These are phyloP conservation scores for Cichlasoma orientale DNA, from an alignment of 2,797 vertebrate species.

Conservation along the genomic window DNA sequence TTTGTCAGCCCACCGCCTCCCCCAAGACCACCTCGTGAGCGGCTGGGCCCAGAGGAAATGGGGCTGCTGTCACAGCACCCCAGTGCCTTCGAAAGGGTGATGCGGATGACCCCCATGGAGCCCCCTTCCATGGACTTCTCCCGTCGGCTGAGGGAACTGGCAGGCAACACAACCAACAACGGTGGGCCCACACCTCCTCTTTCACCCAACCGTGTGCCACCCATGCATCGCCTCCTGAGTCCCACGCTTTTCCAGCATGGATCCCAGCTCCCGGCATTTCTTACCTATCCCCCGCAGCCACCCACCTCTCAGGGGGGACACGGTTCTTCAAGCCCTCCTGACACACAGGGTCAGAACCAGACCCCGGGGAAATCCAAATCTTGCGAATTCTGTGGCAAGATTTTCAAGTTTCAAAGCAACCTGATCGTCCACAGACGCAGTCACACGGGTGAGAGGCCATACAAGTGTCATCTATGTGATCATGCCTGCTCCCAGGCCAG, in stretches of 20 bases:
- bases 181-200: slow-evolving; percentile 92
- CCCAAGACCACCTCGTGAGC: slow-evolving; percentile 90
- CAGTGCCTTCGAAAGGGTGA: slow-evolving; percentile 89
- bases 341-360: slow-evolving; percentile 70
- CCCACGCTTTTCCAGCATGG: slow-evolving; percentile 91
- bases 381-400: slow-evolving; percentile 98
- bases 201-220: slow-evolving; percentile 93
- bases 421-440: slow-evolving; percentile 97
- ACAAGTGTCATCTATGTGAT: slow-evolving; percentile 98
- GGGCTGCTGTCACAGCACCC: slow-evolving; percentile 90
- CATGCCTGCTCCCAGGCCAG: slow-evolving; percentile 99
- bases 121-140: slow-evolving; percentile 84
- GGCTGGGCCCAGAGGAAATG: slow-evolving; percentile 98
- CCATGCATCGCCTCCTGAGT: slow-evolving; percentile 97
- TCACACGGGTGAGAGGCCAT: slow-evolving; percentile 98
- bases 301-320: slow-evolving; percentile 70
- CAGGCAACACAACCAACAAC: slow-evolving; percentile 85
- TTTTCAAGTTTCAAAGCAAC: slow-evolving; percentile 99
- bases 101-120: slow-evolving; percentile 82
- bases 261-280: slow-evolving; percentile 92
- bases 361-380: slow-evolving; percentile 86
- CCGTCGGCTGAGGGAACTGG: slow-evolving; percentile 80
- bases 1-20: slow-evolving; percentile 96
- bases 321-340: slow-evolving; percentile 70
- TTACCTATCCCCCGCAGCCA: slow-evolving; percentile 83